These are phyloP conservation scores for Abramis brama DNA, from an alignment of 2,113 vertebrate species.

Conservation along the genomic window DNA sequence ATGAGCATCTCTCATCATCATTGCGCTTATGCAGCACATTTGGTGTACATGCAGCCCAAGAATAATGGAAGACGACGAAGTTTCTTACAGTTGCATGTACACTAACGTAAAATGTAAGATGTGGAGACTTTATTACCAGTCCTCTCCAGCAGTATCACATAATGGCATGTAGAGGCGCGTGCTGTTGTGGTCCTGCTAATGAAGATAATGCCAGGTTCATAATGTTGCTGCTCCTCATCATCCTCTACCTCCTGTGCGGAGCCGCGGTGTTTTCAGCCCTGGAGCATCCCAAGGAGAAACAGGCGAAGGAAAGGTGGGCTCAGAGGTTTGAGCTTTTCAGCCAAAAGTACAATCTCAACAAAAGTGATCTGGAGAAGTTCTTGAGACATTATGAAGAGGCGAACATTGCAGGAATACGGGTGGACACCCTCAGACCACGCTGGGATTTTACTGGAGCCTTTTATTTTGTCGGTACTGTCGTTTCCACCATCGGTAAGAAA, in stretches of 20 bases:
- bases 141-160: conserved; percentile 58
- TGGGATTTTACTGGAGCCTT: conserved; percentile 97
- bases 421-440: conserved; percentile 84
- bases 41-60: conserved; percentile 19
- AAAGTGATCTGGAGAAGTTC: conserved; percentile 82
- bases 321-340: conserved; percentile 87
- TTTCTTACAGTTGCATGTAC: conserved; percentile 14
- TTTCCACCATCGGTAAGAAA: conserved; percentile 93
- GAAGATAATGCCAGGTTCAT: conserved; percentile 93
- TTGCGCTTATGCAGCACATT: neutral
- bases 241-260: conserved; percentile 88
- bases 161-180: conserved; percentile 85
- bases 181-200: conserved; percentile 82
- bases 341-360: conserved; percentile 86
- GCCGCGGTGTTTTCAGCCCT: conserved; percentile 95
- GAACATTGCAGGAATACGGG: conserved; percentile 85
- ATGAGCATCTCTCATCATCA: conserved; percentile 16
- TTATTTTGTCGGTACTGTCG: conserved; percentile 96
- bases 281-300: conserved; percentile 87
- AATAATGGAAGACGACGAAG: conserved; percentile 40
- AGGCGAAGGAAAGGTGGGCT: conserved; percentile 87
- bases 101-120: conserved; percentile 39
- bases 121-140: conserved; percentile 37
- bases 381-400: conserved; percentile 90
- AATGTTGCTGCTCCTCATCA: conserved; percentile 86